phyloP scores from a whole-genome alignment of 2,888 invertebrate genomes.

The Abscondita cerata region DNA sequence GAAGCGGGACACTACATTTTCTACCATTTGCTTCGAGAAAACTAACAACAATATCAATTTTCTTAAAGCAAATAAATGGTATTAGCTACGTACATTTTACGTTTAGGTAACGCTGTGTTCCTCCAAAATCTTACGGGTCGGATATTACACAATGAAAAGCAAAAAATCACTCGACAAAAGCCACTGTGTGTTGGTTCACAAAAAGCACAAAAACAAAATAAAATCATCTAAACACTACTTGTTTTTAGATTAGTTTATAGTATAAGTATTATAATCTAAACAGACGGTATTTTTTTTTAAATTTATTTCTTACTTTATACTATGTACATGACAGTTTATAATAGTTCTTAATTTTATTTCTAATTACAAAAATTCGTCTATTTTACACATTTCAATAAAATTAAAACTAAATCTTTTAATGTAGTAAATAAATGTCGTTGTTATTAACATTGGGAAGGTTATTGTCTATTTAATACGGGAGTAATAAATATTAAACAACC shows the following conservation, averaged over 20 bases:
- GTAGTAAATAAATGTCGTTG: conserved; percentile 21
- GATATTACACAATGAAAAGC: conserved; percentile 47
- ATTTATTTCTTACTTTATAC: conserved; percentile 27
- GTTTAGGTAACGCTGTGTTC: conserved; percentile 30
- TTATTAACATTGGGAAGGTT: conserved; percentile 34
- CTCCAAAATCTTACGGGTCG: conserved; percentile 33
- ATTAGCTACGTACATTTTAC: conserved; percentile 34
- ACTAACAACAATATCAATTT: conserved; percentile 1
- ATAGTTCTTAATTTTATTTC: conserved; percentile 39
- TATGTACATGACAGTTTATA: conserved; percentile 34
- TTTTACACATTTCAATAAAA: conserved; percentile 28
- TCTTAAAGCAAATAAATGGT: conserved; percentile 22
- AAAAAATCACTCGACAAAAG: conserved; percentile 53
- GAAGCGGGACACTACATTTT: conserved; percentile 31
- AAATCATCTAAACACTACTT: conserved; percentile 21
- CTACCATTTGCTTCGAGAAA: conserved; percentile 25
- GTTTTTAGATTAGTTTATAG: background rate
- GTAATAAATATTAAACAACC: conserved; percentile 23
- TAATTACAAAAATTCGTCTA: conserved; percentile 48
- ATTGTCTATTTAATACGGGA: conserved; percentile 37
- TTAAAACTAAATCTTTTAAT: conserved; percentile 16
- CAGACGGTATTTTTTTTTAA: conserved; percentile 16
- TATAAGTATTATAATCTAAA: conserved; percentile 17
- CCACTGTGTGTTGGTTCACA: conserved; percentile 55
- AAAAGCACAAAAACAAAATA: conserved; percentile 47